Evolutionary conservation across 2,888 invertebrate genomes (phyloP), one percentile per base, ranked within the genome.

Genomic region (Ophraella communa): DNA sequence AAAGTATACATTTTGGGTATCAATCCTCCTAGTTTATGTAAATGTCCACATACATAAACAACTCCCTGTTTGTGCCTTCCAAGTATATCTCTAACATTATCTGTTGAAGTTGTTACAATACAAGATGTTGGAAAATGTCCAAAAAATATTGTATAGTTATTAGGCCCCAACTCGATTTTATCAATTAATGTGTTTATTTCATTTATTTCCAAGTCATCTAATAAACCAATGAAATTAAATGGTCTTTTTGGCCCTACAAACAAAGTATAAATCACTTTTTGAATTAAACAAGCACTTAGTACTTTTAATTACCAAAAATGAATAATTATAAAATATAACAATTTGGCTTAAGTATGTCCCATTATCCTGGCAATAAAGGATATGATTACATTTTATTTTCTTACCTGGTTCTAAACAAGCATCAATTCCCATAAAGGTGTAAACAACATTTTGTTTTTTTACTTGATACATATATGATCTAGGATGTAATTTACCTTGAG

Each of bases 101-200:
- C 77, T 70, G 81, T 81, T 24, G 86, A 83, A 1, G 84, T 80
- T 1, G 90, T 84, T 42, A 93, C 81, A 73, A 96, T 92, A 72
- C 93, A 91, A 3, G 95, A 95, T 18, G 95, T 93, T 2, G 96
- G 95, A 82, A 95, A 96, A 81, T 96, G 96, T 1, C 94, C 95
- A 83, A 95, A 96, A 87, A 91, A 91, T 67, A 93, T 82, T 1
- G 90, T 89, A 72, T 87, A 86, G 76, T 89, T 87, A 65, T 85
- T 84, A 61, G 81, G 79, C 20, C 74, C 79, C 1, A 76, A 71
- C 58, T 86, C 83, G 5, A 89, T 86, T 69, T 87, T 84, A 51
- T 82, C 77, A 61, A 88, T 85, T 49, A 91, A 83, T 65, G 83
- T 82, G 63, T 85, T 80, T 55, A 94, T 81, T 71, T 83, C 80